Base-by-base conservation (phyloP, 2,888 invertebrate species). In the Hypsopygia costalis region DNA sequence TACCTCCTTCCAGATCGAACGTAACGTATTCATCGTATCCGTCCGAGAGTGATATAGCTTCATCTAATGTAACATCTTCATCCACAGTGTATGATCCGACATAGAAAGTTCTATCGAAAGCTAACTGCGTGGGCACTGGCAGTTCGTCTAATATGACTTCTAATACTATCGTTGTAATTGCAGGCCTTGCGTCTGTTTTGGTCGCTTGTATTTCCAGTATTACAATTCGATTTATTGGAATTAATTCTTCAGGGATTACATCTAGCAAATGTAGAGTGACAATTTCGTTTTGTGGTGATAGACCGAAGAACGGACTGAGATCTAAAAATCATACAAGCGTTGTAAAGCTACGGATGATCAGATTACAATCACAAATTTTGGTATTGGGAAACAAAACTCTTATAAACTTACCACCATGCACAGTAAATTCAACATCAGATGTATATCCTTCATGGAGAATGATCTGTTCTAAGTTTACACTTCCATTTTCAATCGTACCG, bases 341-440 rank as follows among this genome's bases (percentile, higher is more conserved):
- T 16, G 4, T n/a, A n/a, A n/a, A n/a, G n/a, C n/a, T n/a, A n/a
- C n/a, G n/a, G n/a, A n/a, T n/a, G n/a, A n/a, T n/a, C n/a, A n/a
- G n/a, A n/a, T n/a, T n/a, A n/a, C n/a, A n/a, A n/a, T n/a, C n/a
- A n/a, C n/a, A 16, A 16, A 16, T 16, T 16, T 16, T 16, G 4
- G 16, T 16, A 16, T 3, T 16, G n/a, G n/a, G n/a, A n/a, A n/a
- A n/a, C n/a, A n/a, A n/a, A n/a, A n/a, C n/a, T n/a, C n/a, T n/a
- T n/a, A n/a, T n/a, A n/a, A 21, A 31, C 25, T 43, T 52, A 63
- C 63, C 61, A 53, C 67, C 63, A 6, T 45, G 43, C 36, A 69
- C 30, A 4, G 43, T 29, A 28, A 65, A 63, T 3, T 41, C n/a
- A 1, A 69, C 62, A 29, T 47, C 46, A 7, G 46, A 4, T 2